Percentiles rank a stretch among this genome's conserved stretches.
phyloP scores from a whole-genome alignment of 2,113 vertebrate genomes.

The Lonchura striata region DNA sequence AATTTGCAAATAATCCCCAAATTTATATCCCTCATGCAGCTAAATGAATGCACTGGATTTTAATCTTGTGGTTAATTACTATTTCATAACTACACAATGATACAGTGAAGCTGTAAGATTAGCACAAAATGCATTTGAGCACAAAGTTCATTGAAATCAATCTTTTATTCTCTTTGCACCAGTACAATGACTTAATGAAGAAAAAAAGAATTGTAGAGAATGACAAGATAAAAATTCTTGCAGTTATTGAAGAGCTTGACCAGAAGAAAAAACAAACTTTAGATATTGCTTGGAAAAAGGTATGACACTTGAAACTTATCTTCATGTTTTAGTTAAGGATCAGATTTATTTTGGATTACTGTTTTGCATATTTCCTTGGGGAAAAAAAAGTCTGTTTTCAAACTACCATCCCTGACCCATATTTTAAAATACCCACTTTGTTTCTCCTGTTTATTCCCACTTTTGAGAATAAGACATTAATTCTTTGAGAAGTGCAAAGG shows the following conservation, averaged over 20 bases:
- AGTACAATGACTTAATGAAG: slow-evolving; percentile 95
- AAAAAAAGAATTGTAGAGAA: slow-evolving; percentile 94
- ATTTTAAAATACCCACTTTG: not conserved
- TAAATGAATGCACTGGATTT: not conserved
- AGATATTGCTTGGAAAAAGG: slow-evolving; percentile 93
- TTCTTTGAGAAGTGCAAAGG: not conserved
- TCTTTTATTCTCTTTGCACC: slow-evolving; percentile 1
- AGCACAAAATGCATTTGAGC: not conserved
- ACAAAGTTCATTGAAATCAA: not conserved
- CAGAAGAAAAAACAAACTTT: slow-evolving; percentile 90
- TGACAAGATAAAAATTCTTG: slow-evolving; percentile 91
- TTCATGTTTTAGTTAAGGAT: not conserved
- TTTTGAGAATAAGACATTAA: not conserved
- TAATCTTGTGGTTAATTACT: not conserved
- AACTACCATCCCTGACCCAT: not conserved
- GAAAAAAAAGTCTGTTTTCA: not conserved
- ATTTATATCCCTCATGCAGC: not conserved
- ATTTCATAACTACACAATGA: not conserved
- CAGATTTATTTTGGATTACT: not conserved
- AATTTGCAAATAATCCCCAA: not conserved
- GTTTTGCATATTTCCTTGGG: not conserved
- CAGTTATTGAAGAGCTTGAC: slow-evolving; percentile 90
- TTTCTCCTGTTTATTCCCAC: not conserved
- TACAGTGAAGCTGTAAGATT: not conserved
- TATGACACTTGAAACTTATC: slow-evolving; percentile 41